Base-by-base conservation (phyloP, 2,888 invertebrate genomes). In the Drosophila picticornis region DNA sequence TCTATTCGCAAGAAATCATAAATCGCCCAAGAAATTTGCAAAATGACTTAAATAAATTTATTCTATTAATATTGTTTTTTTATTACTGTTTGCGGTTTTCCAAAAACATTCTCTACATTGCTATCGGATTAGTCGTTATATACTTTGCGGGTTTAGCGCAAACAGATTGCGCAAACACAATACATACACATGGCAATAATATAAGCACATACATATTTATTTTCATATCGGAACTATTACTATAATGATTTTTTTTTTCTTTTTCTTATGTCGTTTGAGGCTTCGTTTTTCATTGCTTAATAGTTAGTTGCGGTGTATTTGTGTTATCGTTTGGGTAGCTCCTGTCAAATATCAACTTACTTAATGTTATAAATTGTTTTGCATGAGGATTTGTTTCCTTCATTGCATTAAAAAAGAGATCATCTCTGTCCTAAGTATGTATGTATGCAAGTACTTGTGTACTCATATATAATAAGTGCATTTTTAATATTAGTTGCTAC, bases 61-160 rank as follows among this genome's bases (percentile, higher is more conserved):
- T 81, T 81, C 71, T 78, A 75, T 75, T 65, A 63, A 66, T 77
- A 46, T 32, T 66, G 63, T 34, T 69, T 75, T 72, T 66, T 53
- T 75, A 78, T 78, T 79, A 72, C 57, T 70, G 60, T 78, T 73
- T 75, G 72, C 77, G 69, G 70, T 75, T 80, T 89, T 80, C 55
- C 83, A 84, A 91, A 81, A 85, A 81, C 78, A 52, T 79, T 81
- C 75, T 81, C 83, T 80, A 81, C 80, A 80, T 83, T 76, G 36
- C 82, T 79, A 88, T 78, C 77, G 72, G 80, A 75, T 83, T 84
- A 83, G 75, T 77, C 88, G 75, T 73, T 72, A 70, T 65, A 75
- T 75, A 68, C 60, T 38, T 62, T 65, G 60, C 59, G 62, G 55
- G 22, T 65, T 71, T 63, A 52, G 61, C 67, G 75, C 58, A 56